Base-by-base conservation (phyloP, 2,797 vertebrate species). In the Epinephelus coioides region DNA sequence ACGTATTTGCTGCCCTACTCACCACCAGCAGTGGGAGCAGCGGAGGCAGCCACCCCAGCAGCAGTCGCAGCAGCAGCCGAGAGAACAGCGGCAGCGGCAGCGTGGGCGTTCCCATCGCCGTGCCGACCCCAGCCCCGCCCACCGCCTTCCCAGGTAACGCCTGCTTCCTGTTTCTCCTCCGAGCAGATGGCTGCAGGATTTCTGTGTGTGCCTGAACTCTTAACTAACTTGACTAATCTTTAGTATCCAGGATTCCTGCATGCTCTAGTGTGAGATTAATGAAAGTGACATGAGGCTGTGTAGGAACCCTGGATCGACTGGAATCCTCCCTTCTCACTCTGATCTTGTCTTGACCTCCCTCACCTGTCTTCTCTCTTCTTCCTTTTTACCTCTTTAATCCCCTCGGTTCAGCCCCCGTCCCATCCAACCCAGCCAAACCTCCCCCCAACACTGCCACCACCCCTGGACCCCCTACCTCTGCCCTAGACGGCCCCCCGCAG, bases 71-170 rank as follows among this genome's bases (percentile, higher is more conserved):
- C 96, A 99, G 98, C 96, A 99, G 98, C 92, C 95, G 98, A 69
- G 98, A 99, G 94, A 99, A 99, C 95, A 99, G 98, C n/a, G 98
- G 98, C 78, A 99, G 98, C 57, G 98, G 98, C 83, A 99, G 98
- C 15, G 98, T 99, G 74, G 98, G 98, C 13, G 94, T 99, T 47
- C 98, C 98, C 69, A 99, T 99, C 54, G 98, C 97, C 3, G 98
- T 99, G 85, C 98, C 98, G 0, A 99, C 98, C 6, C 98, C 98
- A 0, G 98, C 98, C 90, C 98, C 97, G 62, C 98, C 98, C 91
- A 95, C 95, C 14, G 97, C 96, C 79, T 99, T 98, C 89, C 98
- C 98, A 97, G 97, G 98, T 99, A 96, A 91, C 1, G 2, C 60
- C 59, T 0, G 0, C 56, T 18, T 43, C 49, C 21, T 18, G 47